These are phyloP conservation scores for Microtus richardsoni DNA, from an alignment of 2,113 vertebrate species.

Conservation along the genomic window DNA sequence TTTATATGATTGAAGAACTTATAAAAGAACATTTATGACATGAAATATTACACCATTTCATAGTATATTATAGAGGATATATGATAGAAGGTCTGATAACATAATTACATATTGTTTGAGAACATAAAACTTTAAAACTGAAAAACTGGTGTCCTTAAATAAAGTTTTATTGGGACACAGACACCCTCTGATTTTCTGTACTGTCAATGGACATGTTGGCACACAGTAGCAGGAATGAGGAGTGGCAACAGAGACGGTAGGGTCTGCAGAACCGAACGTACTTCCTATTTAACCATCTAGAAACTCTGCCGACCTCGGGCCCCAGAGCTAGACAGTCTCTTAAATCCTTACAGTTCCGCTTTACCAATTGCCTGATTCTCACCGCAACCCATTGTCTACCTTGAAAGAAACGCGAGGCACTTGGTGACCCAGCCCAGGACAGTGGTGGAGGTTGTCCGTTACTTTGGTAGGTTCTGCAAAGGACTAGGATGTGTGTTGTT, in stretches of 20 bases:
- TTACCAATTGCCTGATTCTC: not conserved
- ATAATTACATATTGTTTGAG: not conserved
- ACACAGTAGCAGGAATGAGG: not conserved
- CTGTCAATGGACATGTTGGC: not conserved
- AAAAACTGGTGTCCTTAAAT: not conserved
- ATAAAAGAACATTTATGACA: not conserved
- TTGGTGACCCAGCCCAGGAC: not conserved
- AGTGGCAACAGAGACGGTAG: rapidly evolving
- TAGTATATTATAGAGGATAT: not conserved
- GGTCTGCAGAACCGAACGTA: not conserved
- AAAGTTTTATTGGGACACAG: not conserved
- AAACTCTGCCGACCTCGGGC: not conserved
- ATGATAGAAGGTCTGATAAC: not conserved
- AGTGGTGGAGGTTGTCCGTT: not conserved
- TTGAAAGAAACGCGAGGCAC: not conserved
- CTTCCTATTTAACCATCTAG: not conserved
- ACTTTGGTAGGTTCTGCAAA: not conserved
- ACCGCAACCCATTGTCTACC: not conserved
- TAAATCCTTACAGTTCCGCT: not conserved
- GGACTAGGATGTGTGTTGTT: not conserved
- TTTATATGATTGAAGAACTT: conserved; percentile 29
- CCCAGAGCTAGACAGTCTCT: not conserved
- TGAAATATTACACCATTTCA: not conserved
- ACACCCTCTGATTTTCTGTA: not conserved
- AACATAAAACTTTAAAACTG: not conserved